phyloP scores from a whole-genome alignment of 2,113 vertebrate species.

The Nannospalax galili region DNA sequence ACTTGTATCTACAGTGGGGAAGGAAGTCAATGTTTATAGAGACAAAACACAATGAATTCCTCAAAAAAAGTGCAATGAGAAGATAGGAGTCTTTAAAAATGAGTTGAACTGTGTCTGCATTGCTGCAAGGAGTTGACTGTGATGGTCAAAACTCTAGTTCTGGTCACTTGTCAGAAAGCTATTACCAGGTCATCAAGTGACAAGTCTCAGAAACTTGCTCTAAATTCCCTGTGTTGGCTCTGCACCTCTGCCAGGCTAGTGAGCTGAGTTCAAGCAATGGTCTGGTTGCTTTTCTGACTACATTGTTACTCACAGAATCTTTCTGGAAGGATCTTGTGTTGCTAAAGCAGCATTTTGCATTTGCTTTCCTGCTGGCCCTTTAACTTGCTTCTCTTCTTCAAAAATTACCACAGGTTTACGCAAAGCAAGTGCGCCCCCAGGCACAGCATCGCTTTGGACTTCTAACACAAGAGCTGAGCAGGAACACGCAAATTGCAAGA shows the following conservation, averaged over 20 bases:
- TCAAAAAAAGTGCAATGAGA: neutral
- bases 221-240: neutral
- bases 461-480: slow-evolving; percentile 70
- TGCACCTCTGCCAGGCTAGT: neutral
- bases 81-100: slow-evolving; percentile 22
- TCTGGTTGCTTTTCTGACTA: neutral
- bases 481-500: slow-evolving; percentile 20
- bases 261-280: slow-evolving; percentile 36
- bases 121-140: neutral
- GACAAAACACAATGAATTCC: neutral
- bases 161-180: neutral
- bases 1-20: neutral
- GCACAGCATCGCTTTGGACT: slow-evolving; percentile 62
- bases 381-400: slow-evolving; percentile 61
- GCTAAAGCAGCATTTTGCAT: slow-evolving; percentile 31
- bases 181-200: neutral
- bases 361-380: slow-evolving; percentile 60
- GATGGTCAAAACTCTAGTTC: neutral
- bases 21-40: neutral
- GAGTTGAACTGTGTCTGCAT: neutral
- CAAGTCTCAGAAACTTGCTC: neutral
- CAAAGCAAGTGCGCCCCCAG: slow-evolving; percentile 71
- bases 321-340: slow-evolving; percentile 21
- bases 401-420: slow-evolving; percentile 21
- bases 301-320: slow-evolving; percentile 74